Base-by-base conservation (phyloP, 2,113 vertebrate genomes). In the Cyprinodon brontotheroides region DNA sequence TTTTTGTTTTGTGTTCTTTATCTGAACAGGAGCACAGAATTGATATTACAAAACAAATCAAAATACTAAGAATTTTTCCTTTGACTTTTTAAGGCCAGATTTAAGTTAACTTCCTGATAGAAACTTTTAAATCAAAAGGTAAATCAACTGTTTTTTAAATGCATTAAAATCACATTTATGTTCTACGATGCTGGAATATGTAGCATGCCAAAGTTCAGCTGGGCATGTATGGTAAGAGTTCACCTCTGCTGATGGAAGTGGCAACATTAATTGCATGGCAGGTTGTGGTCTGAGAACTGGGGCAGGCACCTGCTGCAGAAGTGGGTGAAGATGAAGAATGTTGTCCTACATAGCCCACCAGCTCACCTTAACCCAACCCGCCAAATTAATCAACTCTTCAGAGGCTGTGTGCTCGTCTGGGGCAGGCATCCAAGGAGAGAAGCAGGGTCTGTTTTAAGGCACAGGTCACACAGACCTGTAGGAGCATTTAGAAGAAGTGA, bases 321-420 rank as follows among this genome's bases (percentile, higher is more conserved):
- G 81, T 91, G 88, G 92, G 92, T 92, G 90, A 92, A 87, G 88
- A 94, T 94, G 94, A 94, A 90, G 89, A 92, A 94, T 93, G 92
- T 77, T 83, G 94, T 92, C 92, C 93, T 93, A 94, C 83, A 92
- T 93, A 88, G 87, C 79, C 91, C 90, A 91, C 83, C 80, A 76
- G 82, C 78, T 93, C 90, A 93, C 90, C 91, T 91, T 87, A 90
- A 84, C 87, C 82, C 78, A 85, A 80, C 78, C 74, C 70, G 38
- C 78, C 77, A 89, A 89, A 92, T 92, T 87, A 89, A 93, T 92
- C 92, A 93, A 88, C 80, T 83, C 84, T 86, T 88, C 92, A 80
- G 85, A 90, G 92, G 88, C 80, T 86, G 70, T 59, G 73, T 68
- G 79, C 76, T 80, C 80, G 89, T 87, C 88, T 89, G 76, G 87